Percentiles rank a stretch among this genome's conserved stretches.
These are phyloP conservation scores for Nylanderia fulva DNA, from an alignment of 1,140 invertebrate species.

Conservation along the genomic window DNA sequence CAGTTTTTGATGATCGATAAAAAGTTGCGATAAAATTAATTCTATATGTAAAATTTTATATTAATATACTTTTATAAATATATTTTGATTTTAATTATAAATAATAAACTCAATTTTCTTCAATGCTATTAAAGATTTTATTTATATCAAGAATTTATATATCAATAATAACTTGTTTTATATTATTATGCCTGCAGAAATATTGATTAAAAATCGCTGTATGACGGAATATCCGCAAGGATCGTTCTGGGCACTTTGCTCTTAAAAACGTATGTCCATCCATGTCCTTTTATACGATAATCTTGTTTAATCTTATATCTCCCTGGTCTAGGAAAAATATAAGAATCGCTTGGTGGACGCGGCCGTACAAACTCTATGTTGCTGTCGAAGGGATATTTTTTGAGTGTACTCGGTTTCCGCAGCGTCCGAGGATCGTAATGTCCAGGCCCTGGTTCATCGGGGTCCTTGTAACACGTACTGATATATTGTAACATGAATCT, in stretches of 20 bases:
- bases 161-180: background rate
- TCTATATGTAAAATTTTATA: constrained; percentile 1
- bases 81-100: too few species aligned
- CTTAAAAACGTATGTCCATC: constrained; percentile 68
- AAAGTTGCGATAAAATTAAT: constrained; percentile 3
- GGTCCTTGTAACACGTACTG: constrained; percentile 66
- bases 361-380: constrained; percentile 42
- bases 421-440: constrained; percentile 46
- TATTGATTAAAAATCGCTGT: constrained; percentile 51
- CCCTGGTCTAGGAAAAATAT: constrained; percentile 59
- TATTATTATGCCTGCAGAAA: background rate
- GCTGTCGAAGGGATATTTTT: constrained; percentile 67
- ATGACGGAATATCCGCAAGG: background rate
- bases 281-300: constrained; percentile 27
- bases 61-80: background rate
- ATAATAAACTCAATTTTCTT: too few species aligned
- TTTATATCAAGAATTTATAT: background rate
- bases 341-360: background rate
- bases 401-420: constrained; percentile 18
- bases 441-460: constrained; percentile 63
- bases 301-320: constrained; percentile 42
- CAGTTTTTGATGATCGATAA: background rate
- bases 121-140: background rate
- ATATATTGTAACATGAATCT: constrained; percentile 58
- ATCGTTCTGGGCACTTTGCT: constrained; percentile 62